Evolutionary conservation across 2,797 vertebrate genomes (phyloP).

Genomic region (Diceros bicornis): DNA sequence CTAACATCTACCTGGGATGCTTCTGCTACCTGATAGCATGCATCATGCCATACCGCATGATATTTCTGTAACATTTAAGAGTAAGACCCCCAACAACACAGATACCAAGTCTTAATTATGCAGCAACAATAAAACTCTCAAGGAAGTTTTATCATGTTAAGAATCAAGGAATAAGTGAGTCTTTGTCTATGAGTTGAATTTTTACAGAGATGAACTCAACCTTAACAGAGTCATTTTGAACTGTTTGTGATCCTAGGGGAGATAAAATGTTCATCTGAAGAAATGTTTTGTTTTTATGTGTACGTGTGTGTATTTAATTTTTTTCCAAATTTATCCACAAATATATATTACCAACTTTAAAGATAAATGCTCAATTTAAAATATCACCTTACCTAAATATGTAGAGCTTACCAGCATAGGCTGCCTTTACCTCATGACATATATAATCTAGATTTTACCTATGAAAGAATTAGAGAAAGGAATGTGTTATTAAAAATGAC

Average conservation of each 20-base stretch:
- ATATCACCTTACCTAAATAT: background rate
- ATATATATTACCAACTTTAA: background rate
- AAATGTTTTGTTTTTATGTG: background rate
- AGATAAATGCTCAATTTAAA: background rate
- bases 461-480: background rate
- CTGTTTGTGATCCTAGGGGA: background rate
- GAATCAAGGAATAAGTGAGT: background rate
- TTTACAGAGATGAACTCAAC: background rate
- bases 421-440: background rate
- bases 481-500: constrained; percentile 16
- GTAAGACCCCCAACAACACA: background rate
- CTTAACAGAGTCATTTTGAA: constrained; percentile 51
- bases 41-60: background rate
- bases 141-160: background rate
- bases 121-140: background rate
- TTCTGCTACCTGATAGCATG: background rate
- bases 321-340: background rate
- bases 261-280: background rate
- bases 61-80: constrained; percentile 12
- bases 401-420: background rate
- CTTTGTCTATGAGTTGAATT: background rate
- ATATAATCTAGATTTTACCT: background rate
- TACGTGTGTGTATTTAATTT: background rate
- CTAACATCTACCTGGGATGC: background rate
- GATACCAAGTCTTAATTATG: background rate